Evolutionary conservation across 1,140 invertebrate species (phyloP), one percentile per base, ranked within the genome.

Genomic region (Pectinophora gossypiella): DNA sequence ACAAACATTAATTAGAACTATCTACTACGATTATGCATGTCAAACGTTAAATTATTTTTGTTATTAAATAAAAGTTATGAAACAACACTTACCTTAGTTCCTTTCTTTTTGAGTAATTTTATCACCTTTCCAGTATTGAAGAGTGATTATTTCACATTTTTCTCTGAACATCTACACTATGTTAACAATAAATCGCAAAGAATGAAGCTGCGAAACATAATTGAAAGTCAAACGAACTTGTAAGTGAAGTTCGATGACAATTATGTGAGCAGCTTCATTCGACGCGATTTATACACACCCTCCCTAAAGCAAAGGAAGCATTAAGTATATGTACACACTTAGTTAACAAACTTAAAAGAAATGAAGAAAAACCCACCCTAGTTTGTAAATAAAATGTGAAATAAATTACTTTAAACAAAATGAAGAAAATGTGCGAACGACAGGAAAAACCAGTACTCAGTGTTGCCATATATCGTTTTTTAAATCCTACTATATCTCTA

Each of bases 171-270:
- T 20, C 47, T 48, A 48, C 47, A 48, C 20, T 38, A 48, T 27
- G 47, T 36, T 19, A 48, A 48, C 47, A 10, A 13, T 47, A 47
- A 48, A 48, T 48, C 47, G 47, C 47, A 12, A 19, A n/a, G 32
- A 48, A 48, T 48, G 47, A 36, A 48, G 47, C 47, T 36, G 47
- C 32, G 15, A n/a, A 40, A 15, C 13, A 40, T 40, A 48, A 48
- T 48, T 35, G 19, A 36, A 10, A 32, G 36, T 48, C 47, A 48
- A 48, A 48, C 47, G 47, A 35, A 48, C 47, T 48, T 27, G 42
- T 44, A 48, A 18, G 47, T 48, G 47, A 48, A 48, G 27, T 38
- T 48, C 47, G 47, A 48, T 48, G 27, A 48, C 19, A 36, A 48
- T 48, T 48, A 48, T 48, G 19, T 48, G 47, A 48, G 32, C 42